Conservation (phyloP, 2,797 vertebrate genomes). For the Florisuga fusca region DNA sequence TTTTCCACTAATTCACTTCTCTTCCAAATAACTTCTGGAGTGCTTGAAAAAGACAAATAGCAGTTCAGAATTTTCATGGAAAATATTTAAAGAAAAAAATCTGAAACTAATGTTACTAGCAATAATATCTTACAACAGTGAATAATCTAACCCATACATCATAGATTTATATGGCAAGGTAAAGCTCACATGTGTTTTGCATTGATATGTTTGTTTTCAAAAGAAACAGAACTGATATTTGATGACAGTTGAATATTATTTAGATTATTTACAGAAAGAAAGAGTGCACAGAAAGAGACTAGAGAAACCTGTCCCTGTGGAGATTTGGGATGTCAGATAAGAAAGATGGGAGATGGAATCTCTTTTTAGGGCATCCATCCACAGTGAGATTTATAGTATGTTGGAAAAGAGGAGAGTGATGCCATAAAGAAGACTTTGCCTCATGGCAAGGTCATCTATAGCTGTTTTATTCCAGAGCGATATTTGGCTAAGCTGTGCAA, state of each 20-base stretch:
- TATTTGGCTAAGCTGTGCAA: background rate
- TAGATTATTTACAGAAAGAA: background rate
- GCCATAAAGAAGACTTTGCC: background rate
- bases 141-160: fast-evolving
- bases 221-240: background rate
- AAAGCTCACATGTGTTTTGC: background rate
- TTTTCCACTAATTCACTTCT: too few species aligned
- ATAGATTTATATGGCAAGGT: background rate
- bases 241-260: background rate
- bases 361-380: background rate
- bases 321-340: background rate
- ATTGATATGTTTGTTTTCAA: background rate
- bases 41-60: background rate
- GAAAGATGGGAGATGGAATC: background rate
- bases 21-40: background rate
- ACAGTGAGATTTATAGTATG: background rate
- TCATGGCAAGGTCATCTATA: background rate
- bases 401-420: background rate
- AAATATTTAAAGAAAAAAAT: background rate
- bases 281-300: background rate
- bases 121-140: background rate
- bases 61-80: background rate
- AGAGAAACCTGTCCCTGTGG: background rate
- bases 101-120: background rate
- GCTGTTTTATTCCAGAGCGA: background rate